Conservation (phyloP, 2,888 invertebrate genomes). For the Schrankia costaestrigalis region DNA sequence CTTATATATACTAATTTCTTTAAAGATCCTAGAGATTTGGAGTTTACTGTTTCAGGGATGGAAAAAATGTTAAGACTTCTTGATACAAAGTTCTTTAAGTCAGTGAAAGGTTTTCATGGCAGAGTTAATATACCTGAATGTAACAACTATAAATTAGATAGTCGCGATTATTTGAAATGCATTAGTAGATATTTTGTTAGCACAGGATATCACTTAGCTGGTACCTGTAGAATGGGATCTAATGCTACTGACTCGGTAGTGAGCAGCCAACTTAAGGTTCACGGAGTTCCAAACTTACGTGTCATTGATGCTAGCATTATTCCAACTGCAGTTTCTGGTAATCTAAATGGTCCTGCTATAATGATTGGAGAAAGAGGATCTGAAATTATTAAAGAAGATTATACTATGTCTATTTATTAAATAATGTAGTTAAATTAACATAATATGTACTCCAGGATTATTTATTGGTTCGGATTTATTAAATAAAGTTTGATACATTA, state of each 20-base stretch:
- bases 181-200: constrained; percentile 62
- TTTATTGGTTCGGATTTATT: no score
- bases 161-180: constrained; percentile 49
- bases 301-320: constrained; percentile 89
- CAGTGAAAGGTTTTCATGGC: constrained; percentile 27
- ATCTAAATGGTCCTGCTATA: constrained; percentile 88
- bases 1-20: constrained; percentile 67
- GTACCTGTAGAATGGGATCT: constrained; percentile 82
- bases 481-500: no score
- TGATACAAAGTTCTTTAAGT: constrained; percentile 11
- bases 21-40: constrained; percentile 73
- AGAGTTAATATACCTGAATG: constrained; percentile 44
- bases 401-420: no score
- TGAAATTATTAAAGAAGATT: constrained; percentile 84
- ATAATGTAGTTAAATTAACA: no score
- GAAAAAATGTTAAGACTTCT: constrained; percentile 44
- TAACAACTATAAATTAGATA: constrained; percentile 36
- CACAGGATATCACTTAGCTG: constrained; percentile 84
- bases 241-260: constrained; percentile 41
- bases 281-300: constrained; percentile 83
- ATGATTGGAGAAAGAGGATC: constrained; percentile 90
- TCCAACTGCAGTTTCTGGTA: constrained; percentile 87
- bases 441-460: no score
- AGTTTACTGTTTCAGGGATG: constrained; percentile 47
- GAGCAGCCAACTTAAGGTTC: constrained; percentile 82